Percentiles rank a stretch among this genome's conserved stretches.
phyloP scores from a whole-genome alignment of 2,888 invertebrate genomes.

The Stenodema calcarata region DNA sequence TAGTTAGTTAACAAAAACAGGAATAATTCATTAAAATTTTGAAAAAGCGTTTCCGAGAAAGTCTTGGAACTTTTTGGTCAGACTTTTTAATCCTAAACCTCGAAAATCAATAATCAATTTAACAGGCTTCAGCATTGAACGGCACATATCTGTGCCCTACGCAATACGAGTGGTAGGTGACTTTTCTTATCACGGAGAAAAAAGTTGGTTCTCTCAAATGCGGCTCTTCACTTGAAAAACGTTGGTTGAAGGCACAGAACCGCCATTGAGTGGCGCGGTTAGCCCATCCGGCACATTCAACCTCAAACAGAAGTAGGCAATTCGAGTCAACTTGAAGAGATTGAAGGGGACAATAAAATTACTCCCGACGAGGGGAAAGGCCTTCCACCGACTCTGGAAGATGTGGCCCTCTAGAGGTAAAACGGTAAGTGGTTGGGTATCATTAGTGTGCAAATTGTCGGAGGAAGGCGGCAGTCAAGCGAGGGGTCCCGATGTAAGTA shows the following conservation, averaged over 20 bases:
- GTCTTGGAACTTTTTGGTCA: too few relatives aligned
- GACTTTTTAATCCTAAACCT: too few relatives aligned
- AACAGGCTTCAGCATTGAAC: too few relatives aligned
- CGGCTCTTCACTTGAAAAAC: neutral
- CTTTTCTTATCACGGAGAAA: neutral
- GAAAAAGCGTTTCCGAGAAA: too few relatives aligned
- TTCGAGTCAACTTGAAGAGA: neutral
- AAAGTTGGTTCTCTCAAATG: neutral
- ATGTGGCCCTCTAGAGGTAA: slow-evolving; percentile 18
- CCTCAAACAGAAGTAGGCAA: neutral
- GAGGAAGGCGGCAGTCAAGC: neutral
- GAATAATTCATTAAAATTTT: too few relatives aligned
- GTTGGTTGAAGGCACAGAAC: neutral
- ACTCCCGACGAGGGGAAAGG: neutral
- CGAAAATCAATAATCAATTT: too few relatives aligned
- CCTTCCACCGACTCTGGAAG: neutral
- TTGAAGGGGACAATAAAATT: slow-evolving; percentile 23
- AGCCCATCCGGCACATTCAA: neutral
- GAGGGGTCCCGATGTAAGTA: neutral
- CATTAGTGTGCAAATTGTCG: slow-evolving; percentile 33
- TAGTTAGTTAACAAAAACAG: too few relatives aligned
- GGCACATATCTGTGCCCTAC: too few relatives aligned
- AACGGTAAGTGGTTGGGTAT: slow-evolving; percentile 30
- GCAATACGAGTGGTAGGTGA: too few relatives aligned
- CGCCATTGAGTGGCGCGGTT: neutral